These are phyloP conservation scores for Polia nebulosa DNA, from an alignment of 2,888 invertebrate genomes.

Conservation along the genomic window DNA sequence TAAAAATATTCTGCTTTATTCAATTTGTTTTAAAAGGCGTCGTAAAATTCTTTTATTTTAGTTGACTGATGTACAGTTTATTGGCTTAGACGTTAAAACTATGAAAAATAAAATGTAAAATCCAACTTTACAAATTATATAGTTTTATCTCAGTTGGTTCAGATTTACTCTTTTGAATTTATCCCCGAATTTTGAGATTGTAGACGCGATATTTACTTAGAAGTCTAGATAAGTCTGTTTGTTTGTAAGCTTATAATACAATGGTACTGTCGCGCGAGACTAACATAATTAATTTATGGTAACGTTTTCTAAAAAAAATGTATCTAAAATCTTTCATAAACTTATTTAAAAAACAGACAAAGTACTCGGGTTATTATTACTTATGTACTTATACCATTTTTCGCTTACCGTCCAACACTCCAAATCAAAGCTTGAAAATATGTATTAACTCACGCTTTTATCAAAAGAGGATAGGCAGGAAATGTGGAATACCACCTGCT, in stretches of 20 bases:
- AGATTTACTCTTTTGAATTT: slow-evolving; percentile 20
- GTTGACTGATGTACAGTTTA: slow-evolving; percentile 51
- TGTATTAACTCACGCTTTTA: no score
- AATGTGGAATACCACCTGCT: no score
- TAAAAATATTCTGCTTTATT: slow-evolving; percentile 34
- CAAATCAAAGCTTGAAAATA: neutral
- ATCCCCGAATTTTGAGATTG: slow-evolving; percentile 15
- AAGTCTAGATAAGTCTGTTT: slow-evolving; percentile 9
- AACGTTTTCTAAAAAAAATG: neutral
- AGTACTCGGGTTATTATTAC: no score
- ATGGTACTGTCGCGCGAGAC: neutral
- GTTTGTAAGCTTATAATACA: neutral
- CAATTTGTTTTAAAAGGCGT: slow-evolving; percentile 28
- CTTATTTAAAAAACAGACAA: neutral
- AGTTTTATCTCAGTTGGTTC: slow-evolving; percentile 16
- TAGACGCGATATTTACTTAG: slow-evolving; percentile 12
- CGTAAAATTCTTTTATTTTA: slow-evolving; percentile 30
- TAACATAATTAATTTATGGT: neutral
- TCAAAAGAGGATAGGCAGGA: no score
- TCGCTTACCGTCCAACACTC: neutral
- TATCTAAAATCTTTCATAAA: neutral
- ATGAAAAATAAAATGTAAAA: slow-evolving; percentile 45
- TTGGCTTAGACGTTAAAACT: slow-evolving; percentile 41
- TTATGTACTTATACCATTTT: no score
- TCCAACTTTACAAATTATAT: slow-evolving; percentile 23